Percentiles rank a stretch among this genome's conserved stretches.
phyloP scores from a whole-genome alignment of 2,797 vertebrate genomes.

The Chromis chromis region DNA sequence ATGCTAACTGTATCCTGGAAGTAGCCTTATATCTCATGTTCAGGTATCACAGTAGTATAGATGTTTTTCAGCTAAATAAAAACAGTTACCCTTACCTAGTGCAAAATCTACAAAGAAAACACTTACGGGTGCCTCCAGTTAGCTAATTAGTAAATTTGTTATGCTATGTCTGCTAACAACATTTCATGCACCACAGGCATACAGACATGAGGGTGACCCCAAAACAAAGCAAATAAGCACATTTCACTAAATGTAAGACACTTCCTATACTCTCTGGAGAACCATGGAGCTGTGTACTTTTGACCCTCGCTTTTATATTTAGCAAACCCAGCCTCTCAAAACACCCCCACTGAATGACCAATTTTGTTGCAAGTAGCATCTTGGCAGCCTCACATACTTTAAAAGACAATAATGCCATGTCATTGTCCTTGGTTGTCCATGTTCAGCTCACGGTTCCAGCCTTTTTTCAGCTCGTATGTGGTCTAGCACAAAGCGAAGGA shows the following conservation, averaged over 20 bases:
- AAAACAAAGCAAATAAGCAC: too few species aligned
- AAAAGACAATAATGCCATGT: conserved; percentile 29
- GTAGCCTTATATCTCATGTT: background rate
- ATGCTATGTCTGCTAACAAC: too few species aligned
- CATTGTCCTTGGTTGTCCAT: conserved; percentile 47
- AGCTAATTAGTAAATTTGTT: too few species aligned
- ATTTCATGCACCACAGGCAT: too few species aligned
- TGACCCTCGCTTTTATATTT: conserved; percentile 4
- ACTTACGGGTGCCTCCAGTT: background rate
- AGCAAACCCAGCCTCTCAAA: conserved; percentile 4
- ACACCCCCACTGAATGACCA: background rate
- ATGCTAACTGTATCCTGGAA: background rate
- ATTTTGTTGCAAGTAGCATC: conserved; percentile 37
- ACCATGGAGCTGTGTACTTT: conserved; percentile 1
- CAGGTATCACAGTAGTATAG: background rate
- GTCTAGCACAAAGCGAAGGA: conserved; percentile 43
- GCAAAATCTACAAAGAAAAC: background rate
- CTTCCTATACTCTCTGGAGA: background rate
- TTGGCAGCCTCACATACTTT: background rate
- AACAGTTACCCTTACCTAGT: background rate
- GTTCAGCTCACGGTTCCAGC: conserved; percentile 19
- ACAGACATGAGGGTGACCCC: too few species aligned
- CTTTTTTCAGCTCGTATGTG: conserved; percentile 39
- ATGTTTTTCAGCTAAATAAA: background rate
- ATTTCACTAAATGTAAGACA: background rate